Conservation (phyloP, 2,113 vertebrate species). For the Nipponia nippon region DNA sequence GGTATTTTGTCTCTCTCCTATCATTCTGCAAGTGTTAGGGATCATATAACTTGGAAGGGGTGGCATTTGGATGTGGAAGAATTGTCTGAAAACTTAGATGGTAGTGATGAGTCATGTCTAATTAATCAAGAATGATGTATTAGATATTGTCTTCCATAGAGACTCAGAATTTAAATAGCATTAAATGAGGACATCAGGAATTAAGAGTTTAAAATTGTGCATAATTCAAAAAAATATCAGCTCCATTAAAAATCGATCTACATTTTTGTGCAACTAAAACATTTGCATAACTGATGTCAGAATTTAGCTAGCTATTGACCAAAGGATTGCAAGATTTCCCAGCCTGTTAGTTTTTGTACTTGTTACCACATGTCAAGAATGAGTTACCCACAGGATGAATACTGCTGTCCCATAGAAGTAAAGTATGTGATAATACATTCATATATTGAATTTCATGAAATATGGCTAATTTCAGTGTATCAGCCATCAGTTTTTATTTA, state of each 20-base stretch:
- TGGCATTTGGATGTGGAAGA: background rate
- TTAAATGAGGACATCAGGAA: background rate
- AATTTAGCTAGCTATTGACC: background rate
- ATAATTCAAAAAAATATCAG: background rate
- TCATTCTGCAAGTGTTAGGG: background rate
- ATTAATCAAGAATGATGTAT: background rate
- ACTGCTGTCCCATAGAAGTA: background rate
- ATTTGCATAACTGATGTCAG: background rate
- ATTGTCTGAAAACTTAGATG: background rate
- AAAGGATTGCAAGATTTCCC: background rate
- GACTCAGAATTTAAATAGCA: background rate
- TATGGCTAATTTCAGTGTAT: background rate
- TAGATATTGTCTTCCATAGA: background rate
- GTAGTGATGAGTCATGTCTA: background rate
- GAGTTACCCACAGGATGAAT: background rate
- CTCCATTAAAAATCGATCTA: background rate
- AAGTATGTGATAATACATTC: background rate
- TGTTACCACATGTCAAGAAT: background rate
- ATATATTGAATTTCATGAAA: background rate
- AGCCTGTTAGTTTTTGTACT: background rate
- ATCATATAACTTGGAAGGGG: background rate
- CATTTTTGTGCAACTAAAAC: background rate
- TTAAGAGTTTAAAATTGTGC: background rate
- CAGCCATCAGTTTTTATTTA: background rate
- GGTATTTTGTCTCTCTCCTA: background rate